Conservation (phyloP, 2,888 invertebrate species). For the Leptothorax acervorum region DNA sequence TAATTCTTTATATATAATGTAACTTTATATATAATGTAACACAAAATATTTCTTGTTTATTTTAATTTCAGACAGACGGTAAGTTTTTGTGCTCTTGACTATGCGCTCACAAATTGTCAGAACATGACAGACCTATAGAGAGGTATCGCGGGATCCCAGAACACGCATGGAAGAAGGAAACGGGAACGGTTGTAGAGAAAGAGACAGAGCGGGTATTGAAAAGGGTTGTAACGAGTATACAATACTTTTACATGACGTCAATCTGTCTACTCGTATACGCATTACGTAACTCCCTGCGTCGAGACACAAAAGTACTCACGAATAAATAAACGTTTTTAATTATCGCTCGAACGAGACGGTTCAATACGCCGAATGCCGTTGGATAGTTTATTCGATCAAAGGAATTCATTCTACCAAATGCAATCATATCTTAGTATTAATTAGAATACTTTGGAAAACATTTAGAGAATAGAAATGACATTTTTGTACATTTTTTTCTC, state of each 20-base stretch:
- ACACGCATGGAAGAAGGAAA: slow-evolving; percentile 10
- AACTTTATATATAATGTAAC: neutral
- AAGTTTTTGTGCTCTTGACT: slow-evolving; percentile 12
- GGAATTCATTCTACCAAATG: neutral
- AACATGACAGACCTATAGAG: slow-evolving; percentile 21
- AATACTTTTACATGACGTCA: slow-evolving; percentile 49
- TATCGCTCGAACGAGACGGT: neutral
- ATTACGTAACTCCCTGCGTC: slow-evolving; percentile 35
- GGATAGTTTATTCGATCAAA: neutral
- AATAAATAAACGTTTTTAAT: slow-evolving; percentile 43
- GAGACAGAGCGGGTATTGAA: slow-evolving; percentile 37
- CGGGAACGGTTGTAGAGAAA: neutral
- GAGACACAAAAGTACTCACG: slow-evolving; percentile 32
- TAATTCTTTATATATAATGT: neutral
- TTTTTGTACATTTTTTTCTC: neutral
- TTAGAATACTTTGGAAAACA: neutral
- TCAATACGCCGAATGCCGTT: neutral
- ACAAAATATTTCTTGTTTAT: neutral
- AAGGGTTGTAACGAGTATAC: slow-evolving; percentile 46
- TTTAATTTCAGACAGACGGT: slow-evolving; percentile 6
- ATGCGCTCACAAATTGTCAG: slow-evolving; percentile 35
- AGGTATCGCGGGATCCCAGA: neutral
- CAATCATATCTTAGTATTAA: neutral
- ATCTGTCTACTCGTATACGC: slow-evolving; percentile 33
- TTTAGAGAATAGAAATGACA: neutral